phyloP scores from a whole-genome alignment of 2,797 vertebrate species.

The Pantherophis vulpinus region DNA sequence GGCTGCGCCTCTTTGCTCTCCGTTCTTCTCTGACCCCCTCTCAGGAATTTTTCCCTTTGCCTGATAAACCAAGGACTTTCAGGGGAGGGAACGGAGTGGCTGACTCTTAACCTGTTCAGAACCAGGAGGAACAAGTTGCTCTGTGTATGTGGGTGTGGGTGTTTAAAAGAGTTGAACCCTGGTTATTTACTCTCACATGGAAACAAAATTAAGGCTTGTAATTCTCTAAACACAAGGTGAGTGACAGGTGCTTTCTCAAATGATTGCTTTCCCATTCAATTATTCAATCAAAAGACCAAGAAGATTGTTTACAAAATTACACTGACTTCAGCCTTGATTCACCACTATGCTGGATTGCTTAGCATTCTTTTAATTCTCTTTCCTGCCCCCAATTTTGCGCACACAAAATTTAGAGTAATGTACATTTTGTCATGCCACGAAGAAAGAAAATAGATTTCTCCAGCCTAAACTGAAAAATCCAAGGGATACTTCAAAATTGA shows the following conservation, averaged over 20 bases:
- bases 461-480: neutral
- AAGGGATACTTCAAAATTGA: neutral
- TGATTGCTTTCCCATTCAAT: neutral
- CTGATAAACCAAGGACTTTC: conserved; percentile 24
- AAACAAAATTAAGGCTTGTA: neutral
- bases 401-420: neutral
- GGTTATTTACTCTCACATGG: neutral
- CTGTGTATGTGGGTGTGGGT: neutral
- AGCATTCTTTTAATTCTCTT: neutral
- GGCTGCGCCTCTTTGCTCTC: neutral
- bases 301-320: too few species aligned
- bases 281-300: neutral
- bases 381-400: neutral
- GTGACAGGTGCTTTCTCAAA: neutral
- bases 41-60: conserved; percentile 13
- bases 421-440: neutral
- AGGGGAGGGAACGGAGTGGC: conserved; percentile 4
- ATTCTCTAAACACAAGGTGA: neutral
- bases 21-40: neutral
- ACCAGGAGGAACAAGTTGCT: conserved; percentile 1
- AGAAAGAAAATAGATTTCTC: neutral
- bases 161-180: neutral
- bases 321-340: neutral
- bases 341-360: neutral
- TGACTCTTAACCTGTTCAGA: conserved; percentile 28